Percentiles rank a stretch among this genome's conserved stretches.
Conservation (phyloP, 2,113 vertebrate species). For the Arenaria interpres region DNA sequence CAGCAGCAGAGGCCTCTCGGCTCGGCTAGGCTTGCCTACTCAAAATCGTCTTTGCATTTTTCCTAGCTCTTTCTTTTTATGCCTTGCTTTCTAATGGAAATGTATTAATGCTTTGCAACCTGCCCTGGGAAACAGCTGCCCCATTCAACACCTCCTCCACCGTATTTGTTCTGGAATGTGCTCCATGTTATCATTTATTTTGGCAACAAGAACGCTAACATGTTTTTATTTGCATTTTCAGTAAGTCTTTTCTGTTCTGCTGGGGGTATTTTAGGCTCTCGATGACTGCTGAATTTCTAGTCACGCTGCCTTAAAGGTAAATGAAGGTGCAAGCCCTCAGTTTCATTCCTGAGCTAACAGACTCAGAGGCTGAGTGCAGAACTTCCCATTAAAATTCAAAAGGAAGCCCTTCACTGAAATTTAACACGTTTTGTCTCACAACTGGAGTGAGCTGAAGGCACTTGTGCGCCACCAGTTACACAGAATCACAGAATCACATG, state of each 20-base stretch:
- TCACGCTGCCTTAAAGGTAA: background rate
- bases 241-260: background rate
- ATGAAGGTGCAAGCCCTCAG: background rate
- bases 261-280: background rate
- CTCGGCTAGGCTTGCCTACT: accelerated
- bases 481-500: no score
- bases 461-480: accelerated
- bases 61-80: background rate
- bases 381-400: background rate
- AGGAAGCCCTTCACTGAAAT: background rate
- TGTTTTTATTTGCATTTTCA: background rate
- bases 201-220: background rate
- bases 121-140: background rate
- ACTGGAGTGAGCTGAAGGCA: background rate
- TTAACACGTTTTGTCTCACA: background rate
- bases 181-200: background rate
- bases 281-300: background rate
- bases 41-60: background rate
- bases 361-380: background rate
- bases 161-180: background rate
- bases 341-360: background rate
- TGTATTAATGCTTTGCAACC: background rate
- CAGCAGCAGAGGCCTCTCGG: accelerated
- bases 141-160: background rate
- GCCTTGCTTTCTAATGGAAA: background rate